Evolutionary conservation across 2,113 vertebrate genomes (phyloP).

Genomic region (Mastomys natalensis): DNA sequence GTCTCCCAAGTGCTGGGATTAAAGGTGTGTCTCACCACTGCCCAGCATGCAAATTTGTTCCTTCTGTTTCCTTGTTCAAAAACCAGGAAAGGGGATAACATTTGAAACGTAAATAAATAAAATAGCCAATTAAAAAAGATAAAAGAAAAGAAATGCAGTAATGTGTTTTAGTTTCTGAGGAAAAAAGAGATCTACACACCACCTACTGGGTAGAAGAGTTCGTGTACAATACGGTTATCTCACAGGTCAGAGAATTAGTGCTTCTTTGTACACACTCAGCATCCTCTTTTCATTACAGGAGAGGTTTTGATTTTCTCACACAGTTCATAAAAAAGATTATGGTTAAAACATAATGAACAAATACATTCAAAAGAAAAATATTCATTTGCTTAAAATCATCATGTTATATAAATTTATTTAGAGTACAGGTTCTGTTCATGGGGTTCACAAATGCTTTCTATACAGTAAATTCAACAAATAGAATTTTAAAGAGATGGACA

Average conservation of each 20-base stretch:
- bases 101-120: too few relatives aligned
- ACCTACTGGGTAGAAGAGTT: not conserved
- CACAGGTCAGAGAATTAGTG: not conserved
- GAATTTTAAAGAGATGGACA: not conserved
- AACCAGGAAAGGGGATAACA: too few relatives aligned
- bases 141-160: too few relatives aligned
- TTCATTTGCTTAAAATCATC: not conserved
- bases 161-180: too few relatives aligned
- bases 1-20: too few relatives aligned
- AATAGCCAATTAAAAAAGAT: too few relatives aligned
- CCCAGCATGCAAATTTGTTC: not conserved
- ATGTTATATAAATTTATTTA: not conserved
- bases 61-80: too few relatives aligned
- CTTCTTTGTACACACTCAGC: not conserved
- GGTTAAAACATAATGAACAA: constrained; percentile 28
- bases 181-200: not conserved
- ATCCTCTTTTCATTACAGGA: not conserved
- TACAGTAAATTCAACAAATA: not conserved
- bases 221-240: not conserved
- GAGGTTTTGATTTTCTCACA: not conserved
- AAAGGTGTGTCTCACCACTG: too few relatives aligned
- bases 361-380: constrained; percentile 20
- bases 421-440: not conserved
- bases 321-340: constrained; percentile 3
- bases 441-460: not conserved